Evolutionary conservation across 2,888 invertebrate genomes (phyloP), one percentile per base, ranked within the genome.

Genomic region (Zygogramma bicolorata): DNA sequence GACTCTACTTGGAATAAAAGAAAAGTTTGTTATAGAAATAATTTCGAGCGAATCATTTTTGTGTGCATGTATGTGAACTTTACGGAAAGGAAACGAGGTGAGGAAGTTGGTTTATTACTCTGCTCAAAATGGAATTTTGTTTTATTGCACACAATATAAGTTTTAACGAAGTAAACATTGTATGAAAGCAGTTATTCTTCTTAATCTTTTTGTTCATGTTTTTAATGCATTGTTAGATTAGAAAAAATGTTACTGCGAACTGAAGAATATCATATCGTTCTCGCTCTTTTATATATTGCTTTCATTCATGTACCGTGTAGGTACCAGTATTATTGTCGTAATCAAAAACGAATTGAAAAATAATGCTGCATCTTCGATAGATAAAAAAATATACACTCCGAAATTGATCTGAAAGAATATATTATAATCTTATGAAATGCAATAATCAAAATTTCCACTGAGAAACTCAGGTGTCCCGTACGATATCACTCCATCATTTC

Each of bases 1-100:
- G 82, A 84, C 83, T 84, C 83, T 83, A 84, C 84, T 84, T 83
- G 82, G 83, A 84, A 84, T 83, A 81, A 83, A 84, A 82, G 81
- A 81, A 79, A 84, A 83, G 79, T 81, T 82, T 78, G 80, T 78
- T 79, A 80, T 80, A 80, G 79, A 83, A 82, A 84, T 83, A 83
- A 80, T 81, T 81, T 83, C 84, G 84, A 85, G 84, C 84, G 84
- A 84, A 85, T 84, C 78, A 85, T 84, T 81, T 83, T 81, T 81
- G 81, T 82, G 82, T 82, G 82, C 82, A 70, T 66, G 82, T 82
- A 70, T 66, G 81, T 82, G 80, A 79, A 79, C 79, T 77, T 79
- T 78, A 80, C 81, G 81, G 80, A 80, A 81, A 75, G 80, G 80
- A 83, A 83, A 83, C 79, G 82, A 84, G 81, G 82, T 82, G 84